Evolutionary conservation across 2,888 invertebrate genomes (phyloP).

Genomic region (Furcula furcula): DNA sequence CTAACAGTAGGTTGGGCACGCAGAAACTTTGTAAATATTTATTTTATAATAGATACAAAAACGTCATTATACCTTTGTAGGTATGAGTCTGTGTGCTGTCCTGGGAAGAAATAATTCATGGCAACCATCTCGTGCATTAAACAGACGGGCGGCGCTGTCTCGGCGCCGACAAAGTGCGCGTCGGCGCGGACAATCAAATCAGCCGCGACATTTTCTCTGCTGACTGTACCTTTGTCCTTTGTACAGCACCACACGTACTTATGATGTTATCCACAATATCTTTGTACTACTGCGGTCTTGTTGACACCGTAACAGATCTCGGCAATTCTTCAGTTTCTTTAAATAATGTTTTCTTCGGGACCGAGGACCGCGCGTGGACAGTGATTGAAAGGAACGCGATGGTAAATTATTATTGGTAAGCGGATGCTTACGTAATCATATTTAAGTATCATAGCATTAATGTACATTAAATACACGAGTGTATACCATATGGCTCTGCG

Average conservation of each 20-base stretch:
- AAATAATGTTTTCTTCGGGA: conserved; percentile 19
- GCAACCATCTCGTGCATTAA: neutral
- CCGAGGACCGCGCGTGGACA: too few relatives aligned
- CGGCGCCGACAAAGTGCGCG: conserved; percentile 62
- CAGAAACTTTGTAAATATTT: too few relatives aligned
- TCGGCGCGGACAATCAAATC: conserved; percentile 65
- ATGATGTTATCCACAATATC: conserved; percentile 34
- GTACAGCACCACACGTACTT: conserved; percentile 28
- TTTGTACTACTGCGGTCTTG: conserved; percentile 23
- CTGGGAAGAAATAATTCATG: neutral
- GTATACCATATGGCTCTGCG: conserved; percentile 48
- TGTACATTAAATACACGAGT: conserved; percentile 32
- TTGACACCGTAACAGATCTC: conserved; percentile 20
- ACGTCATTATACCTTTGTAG: too few relatives aligned
- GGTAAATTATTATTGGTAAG: neutral
- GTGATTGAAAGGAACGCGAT: neutral
- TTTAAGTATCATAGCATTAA: conserved; percentile 23
- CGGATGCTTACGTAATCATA: conserved; percentile 8
- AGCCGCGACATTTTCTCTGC: conserved; percentile 60
- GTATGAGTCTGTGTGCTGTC: neutral
- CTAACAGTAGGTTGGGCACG: too few relatives aligned
- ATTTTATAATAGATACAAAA: too few relatives aligned
- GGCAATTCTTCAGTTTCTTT: conserved; percentile 3
- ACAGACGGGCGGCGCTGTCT: conserved; percentile 12
- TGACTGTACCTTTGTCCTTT: conserved; percentile 43